These are phyloP conservation scores for Acheta domesticus DNA, from an alignment of 2,888 invertebrate genomes.

Conservation along the genomic window DNA sequence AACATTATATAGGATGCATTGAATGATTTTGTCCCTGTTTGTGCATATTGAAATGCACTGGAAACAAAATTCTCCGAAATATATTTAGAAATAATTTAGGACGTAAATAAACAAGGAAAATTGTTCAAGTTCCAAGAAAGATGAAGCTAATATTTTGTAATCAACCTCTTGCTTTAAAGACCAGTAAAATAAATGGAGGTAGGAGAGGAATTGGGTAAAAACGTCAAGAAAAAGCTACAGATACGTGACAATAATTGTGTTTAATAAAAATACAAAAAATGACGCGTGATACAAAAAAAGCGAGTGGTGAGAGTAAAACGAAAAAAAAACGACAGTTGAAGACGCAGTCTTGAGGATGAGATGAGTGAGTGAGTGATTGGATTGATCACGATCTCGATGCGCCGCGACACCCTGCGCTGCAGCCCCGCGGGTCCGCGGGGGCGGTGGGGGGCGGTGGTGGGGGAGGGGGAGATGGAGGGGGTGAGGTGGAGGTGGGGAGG, in stretches of 20 bases:
- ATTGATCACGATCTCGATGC: background rate
- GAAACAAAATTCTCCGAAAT: too few relatives aligned
- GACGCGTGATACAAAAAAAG: background rate
- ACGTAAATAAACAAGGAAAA: too few relatives aligned
- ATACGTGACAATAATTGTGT: background rate
- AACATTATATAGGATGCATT: too few relatives aligned
- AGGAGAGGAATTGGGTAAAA: too few relatives aligned
- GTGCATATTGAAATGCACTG: too few relatives aligned
- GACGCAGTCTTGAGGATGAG: constrained; percentile 18
- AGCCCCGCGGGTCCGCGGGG: background rate
- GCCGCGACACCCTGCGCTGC: background rate
- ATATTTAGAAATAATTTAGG: too few relatives aligned
- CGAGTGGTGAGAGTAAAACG: background rate
- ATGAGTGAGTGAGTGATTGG: background rate
- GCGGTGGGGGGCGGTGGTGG: background rate
- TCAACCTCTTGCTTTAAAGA: too few relatives aligned
- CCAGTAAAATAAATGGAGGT: too few relatives aligned
- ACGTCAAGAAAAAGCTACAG: too few relatives aligned
- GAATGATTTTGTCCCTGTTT: too few relatives aligned
- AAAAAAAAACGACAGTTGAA: constrained; percentile 2
- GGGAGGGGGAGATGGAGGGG: background rate
- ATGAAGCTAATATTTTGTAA: too few relatives aligned
- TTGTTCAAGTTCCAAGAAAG: too few relatives aligned
- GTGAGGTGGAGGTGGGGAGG: constrained; percentile 28
- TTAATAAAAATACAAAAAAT: background rate